Evolutionary conservation across 2,888 invertebrate genomes (phyloP), one percentile per base, ranked within the genome.

Genomic region (Athrips mouffetella): DNA sequence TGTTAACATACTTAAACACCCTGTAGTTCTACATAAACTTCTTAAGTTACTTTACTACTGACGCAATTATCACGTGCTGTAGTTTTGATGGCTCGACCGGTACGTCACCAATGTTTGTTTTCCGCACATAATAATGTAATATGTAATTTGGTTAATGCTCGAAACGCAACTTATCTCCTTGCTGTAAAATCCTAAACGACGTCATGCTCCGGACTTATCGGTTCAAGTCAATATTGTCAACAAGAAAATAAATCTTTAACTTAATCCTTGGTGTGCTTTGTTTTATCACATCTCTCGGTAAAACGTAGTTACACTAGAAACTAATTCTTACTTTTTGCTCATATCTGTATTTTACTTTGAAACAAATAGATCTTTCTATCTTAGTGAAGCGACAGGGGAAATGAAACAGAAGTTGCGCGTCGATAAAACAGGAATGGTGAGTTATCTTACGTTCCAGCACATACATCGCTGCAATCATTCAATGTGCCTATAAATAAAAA

Each of bases 61-160:
- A 6, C 13, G 13, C 4, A 33, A 11, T 13, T 15, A 15, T 13
- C 15, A 33, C 33, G 33, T 33, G 33, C 15, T 13, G 13, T 33
- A 16, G 16, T 33, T 33, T 33, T 33, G 1, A 16, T 15, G 21
- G n/a, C n/a, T n/a, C n/a, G n/a, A n/a, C 21, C 5, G 4, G 20
- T 29, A 35, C 15, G 37, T 35, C 37, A 48, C 20, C 27, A 27
- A 35, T 44, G 44, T 48, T 48, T 42, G 44, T 48, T 48, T 48
- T 48, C 13, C 44, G n/a, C 21, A 11, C 13, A 11, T 11, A 37
- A 37, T 16, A 21, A n/a, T 37, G 11, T 37, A 21, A 11, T 37
- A 37, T 20, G 10, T 37, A 37, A 37, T 37, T 20, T 37, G 21
- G 20, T 21, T 37, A 37, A 37, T 37, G 37, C 21, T 11, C 13